These are phyloP conservation scores for Orthosia gothica DNA, from an alignment of 2,888 invertebrate genomes.

Conservation along the genomic window DNA sequence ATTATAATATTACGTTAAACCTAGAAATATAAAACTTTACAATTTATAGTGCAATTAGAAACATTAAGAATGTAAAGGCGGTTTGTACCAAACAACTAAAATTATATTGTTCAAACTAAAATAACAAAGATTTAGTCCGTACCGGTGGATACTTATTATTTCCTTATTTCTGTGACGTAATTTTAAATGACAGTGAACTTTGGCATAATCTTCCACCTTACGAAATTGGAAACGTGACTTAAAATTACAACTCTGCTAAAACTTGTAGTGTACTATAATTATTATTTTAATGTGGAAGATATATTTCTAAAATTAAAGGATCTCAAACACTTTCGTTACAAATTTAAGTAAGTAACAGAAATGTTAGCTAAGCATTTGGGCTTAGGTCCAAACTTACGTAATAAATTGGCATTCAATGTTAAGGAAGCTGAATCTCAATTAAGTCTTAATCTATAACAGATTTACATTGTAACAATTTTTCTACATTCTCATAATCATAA, in stretches of 20 bases:
- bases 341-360: slow-evolving; percentile 55
- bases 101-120: slow-evolving; percentile 67
- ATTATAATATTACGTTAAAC: slow-evolving; percentile 78
- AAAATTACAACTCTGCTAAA: slow-evolving; percentile 62
- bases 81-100: slow-evolving; percentile 73
- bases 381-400: slow-evolving; percentile 62
- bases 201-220: slow-evolving; percentile 68
- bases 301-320: slow-evolving; percentile 57
- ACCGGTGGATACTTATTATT: slow-evolving; percentile 64
- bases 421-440: slow-evolving; percentile 82
- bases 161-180: slow-evolving; percentile 50
- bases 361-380: slow-evolving; percentile 55
- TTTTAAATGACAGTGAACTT: slow-evolving; percentile 66
- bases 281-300: slow-evolving; percentile 65
- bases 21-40: slow-evolving; percentile 83
- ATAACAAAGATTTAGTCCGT: slow-evolving; percentile 56
- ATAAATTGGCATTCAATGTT: slow-evolving; percentile 77
- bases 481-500: slow-evolving; percentile 79
- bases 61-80: slow-evolving; percentile 74
- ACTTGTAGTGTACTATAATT: slow-evolving; percentile 53
- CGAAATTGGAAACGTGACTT: slow-evolving; percentile 64
- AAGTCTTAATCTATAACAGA: slow-evolving; percentile 85
- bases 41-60: slow-evolving; percentile 77
- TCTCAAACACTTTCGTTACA: slow-evolving; percentile 56
- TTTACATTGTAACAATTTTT: slow-evolving; percentile 87